These are phyloP conservation scores for Conomelus anceps DNA, from an alignment of 2,888 invertebrate genomes.

Conservation along the genomic window DNA sequence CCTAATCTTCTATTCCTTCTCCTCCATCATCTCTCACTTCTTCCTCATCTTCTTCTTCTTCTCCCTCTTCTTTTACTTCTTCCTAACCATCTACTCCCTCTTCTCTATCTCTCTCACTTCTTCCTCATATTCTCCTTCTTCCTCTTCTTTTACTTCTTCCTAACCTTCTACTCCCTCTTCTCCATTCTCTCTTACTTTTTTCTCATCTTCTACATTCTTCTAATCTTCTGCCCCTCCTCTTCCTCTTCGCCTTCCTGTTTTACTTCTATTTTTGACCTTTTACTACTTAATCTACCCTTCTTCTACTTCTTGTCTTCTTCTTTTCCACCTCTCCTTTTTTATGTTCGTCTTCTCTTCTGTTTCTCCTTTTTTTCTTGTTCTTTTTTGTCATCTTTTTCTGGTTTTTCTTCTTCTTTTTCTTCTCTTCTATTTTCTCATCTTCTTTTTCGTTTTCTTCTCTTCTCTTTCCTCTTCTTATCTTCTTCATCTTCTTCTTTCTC, in stretches of 20 bases:
- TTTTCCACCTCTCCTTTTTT: not conserved
- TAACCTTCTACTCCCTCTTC: constrained; percentile 17
- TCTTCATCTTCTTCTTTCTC: too few species aligned
- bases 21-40: constrained; percentile 15
- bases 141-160: constrained; percentile 18
- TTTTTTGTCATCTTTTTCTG: constrained; percentile 8
- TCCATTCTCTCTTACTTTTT: not conserved
- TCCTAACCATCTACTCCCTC: constrained; percentile 12
- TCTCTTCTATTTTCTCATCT: constrained; percentile 15
- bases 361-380: not conserved
- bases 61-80: constrained; percentile 22
- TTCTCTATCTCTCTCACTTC: not conserved
- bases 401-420: constrained; percentile 13
- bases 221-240: not conserved
- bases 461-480: too few species aligned
- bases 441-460: not conserved
- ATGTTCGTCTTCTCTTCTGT: not conserved
- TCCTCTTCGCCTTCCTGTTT: not conserved
- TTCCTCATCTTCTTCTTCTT: not conserved
- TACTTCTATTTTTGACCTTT: too few species aligned
- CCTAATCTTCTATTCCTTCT: constrained; percentile 5
- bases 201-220: not conserved
- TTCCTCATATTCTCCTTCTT: constrained; percentile 16
- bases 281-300: not conserved
- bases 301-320: not conserved